Percentiles rank a stretch among this genome's conserved stretches.
Evolutionary conservation across 2,888 invertebrate species (phyloP).

Genomic region (Eupeodes luniger): DNA sequence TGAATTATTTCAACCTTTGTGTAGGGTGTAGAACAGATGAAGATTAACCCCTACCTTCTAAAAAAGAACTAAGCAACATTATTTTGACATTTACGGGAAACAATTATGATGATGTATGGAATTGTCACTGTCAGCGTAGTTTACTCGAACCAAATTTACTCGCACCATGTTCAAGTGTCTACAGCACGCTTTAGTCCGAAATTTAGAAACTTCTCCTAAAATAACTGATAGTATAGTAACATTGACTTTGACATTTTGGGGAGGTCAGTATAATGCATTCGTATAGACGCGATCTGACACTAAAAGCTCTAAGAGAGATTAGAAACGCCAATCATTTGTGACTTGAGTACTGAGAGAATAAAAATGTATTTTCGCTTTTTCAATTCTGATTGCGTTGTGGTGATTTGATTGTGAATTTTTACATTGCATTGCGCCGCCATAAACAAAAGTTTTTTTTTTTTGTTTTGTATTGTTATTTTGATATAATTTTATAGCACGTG

Average conservation of each 20-base stretch:
- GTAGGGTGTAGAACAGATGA: too few species aligned
- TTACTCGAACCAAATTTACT: too few species aligned
- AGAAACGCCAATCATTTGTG: conserved; percentile 2
- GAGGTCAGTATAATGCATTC: conserved; percentile 5
- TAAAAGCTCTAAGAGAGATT: neutral
- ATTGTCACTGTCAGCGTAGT: too few species aligned
- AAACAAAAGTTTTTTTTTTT: neutral
- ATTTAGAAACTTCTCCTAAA: neutral
- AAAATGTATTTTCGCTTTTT: conserved; percentile 2
- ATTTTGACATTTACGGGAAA: too few species aligned
- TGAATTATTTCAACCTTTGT: too few species aligned
- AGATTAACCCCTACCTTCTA: too few species aligned
- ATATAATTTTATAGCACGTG: conserved; percentile 11
- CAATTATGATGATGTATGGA: too few species aligned
- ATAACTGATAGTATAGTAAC: conserved; percentile 3
- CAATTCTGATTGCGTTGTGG: neutral
- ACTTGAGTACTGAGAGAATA: neutral
- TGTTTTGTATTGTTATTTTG: neutral
- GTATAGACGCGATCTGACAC: neutral
- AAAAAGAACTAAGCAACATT: too few species aligned
- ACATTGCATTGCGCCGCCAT: neutral
- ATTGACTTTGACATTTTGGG: conserved; percentile 68
- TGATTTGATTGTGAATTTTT: neutral
- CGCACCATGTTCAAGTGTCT: too few species aligned
- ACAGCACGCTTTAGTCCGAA: neutral